These are phyloP conservation scores for Pyrochroa serraticornis DNA, from an alignment of 2,888 invertebrate species.

Conservation along the genomic window DNA sequence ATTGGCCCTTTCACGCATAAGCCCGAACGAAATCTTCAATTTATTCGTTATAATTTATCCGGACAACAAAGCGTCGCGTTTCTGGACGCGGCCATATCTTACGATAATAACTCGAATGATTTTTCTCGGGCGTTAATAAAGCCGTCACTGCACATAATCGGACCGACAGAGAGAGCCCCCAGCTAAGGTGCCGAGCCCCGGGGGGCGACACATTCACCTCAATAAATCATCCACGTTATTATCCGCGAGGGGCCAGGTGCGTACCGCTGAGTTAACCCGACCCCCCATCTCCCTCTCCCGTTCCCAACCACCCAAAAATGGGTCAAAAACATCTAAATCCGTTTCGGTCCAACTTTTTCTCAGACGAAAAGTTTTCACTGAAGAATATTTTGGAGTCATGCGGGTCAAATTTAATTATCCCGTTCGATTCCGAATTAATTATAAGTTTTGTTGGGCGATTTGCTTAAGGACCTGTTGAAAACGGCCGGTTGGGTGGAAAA, in stretches of 20 bases:
- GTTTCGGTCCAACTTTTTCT: too few relatives aligned
- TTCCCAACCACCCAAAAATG: too few relatives aligned
- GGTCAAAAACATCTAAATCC: neutral
- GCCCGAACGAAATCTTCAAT: constrained; percentile 17
- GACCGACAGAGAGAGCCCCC: constrained; percentile 43
- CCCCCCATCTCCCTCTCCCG: too few relatives aligned
- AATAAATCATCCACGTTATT: constrained; percentile 54
- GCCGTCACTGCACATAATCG: constrained; percentile 49
- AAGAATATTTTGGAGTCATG: too few relatives aligned
- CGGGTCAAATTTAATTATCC: too few relatives aligned
- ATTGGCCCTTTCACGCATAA: neutral
- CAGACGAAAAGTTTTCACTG: too few relatives aligned
- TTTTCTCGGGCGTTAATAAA: constrained; percentile 44
- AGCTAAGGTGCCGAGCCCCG: constrained; percentile 46
- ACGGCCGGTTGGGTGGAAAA: constrained; percentile 9
- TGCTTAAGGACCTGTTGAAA: constrained; percentile 21
- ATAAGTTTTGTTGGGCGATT: constrained; percentile 1
- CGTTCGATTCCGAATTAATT: constrained; percentile 4
- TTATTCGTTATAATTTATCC: constrained; percentile 29
- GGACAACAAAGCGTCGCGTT: constrained; percentile 28
- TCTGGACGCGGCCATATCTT: constrained; percentile 34
- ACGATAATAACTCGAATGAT: constrained; percentile 42
- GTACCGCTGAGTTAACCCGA: neutral
- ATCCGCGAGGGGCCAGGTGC: constrained; percentile 51
- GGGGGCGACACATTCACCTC: constrained; percentile 52